A percentile compares a stretch with the other conserved stretches of the same genome.
These are phyloP conservation scores for Tanypteryx hageni DNA, from an alignment of 2,888 invertebrate species.

Conservation along the genomic window DNA sequence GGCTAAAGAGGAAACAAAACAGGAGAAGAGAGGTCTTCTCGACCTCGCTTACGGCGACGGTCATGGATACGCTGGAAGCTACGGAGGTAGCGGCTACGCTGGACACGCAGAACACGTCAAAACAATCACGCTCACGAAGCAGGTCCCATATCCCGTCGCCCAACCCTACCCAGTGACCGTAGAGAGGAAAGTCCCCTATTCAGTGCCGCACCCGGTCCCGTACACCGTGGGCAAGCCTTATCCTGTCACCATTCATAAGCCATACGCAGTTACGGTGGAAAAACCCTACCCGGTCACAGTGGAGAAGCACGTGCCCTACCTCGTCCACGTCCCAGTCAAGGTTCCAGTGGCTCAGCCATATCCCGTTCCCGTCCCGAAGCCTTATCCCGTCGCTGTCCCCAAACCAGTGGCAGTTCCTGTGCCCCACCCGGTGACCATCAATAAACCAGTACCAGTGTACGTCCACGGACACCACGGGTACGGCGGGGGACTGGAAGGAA, in stretches of 20 bases:
- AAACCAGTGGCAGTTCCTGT: conserved; percentile 81
- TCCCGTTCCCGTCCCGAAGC: conserved; percentile 84
- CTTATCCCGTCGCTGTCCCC: conserved; percentile 78
- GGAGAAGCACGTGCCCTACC: conserved; percentile 72
- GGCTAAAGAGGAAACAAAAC: conserved; percentile 39
- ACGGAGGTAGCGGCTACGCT: conserved; percentile 77
- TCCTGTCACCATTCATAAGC: conserved; percentile 78
- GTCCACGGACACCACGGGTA: neutral
- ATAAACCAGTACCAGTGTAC: conserved; percentile 69
- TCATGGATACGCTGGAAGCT: conserved; percentile 70
- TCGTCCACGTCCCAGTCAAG: conserved; percentile 75
- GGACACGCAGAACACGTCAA: conserved; percentile 78
- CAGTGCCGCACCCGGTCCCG: conserved; percentile 67
- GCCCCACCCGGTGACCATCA: conserved; percentile 70
- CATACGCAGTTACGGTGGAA: conserved; percentile 84
- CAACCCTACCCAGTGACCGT: conserved; percentile 68
- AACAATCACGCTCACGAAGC: conserved; percentile 83
- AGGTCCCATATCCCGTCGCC: conserved; percentile 83
- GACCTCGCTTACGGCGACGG: conserved; percentile 52
- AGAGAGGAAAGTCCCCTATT: conserved; percentile 67
- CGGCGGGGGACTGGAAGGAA: neutral
- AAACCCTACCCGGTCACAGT: conserved; percentile 77
- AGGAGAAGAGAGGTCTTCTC: conserved; percentile 30
- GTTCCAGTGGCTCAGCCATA: conserved; percentile 86
- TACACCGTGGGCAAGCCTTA: conserved; percentile 68